Percentiles rank a stretch among this genome's conserved stretches.
Evolutionary conservation across 2,888 invertebrate genomes (phyloP).

Genomic region (Schizaphis graminum): DNA sequence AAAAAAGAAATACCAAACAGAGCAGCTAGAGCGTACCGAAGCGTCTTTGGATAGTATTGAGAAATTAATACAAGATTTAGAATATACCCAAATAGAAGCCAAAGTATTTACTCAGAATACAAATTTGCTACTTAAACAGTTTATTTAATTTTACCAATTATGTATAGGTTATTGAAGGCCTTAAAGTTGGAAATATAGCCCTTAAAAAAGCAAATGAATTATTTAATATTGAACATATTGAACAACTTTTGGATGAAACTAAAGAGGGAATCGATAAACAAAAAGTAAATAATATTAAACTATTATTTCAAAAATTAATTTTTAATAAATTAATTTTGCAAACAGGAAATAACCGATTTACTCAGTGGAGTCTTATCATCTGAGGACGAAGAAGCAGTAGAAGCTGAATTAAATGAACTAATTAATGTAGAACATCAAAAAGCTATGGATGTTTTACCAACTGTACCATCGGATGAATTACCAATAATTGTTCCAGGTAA

Average conservation of each 20-base stretch:
- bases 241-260: constrained; percentile 96
- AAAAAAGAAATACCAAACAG: constrained; percentile 96
- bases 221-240: constrained; percentile 93
- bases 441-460: constrained; percentile 49
- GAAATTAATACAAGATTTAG: constrained; percentile 88
- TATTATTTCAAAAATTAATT: not conserved
- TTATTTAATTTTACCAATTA: not conserved
- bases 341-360: constrained; percentile 85
- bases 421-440: constrained; percentile 72
- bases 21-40: constrained; percentile 87
- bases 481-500: constrained; percentile 34
- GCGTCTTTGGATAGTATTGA: constrained; percentile 92
- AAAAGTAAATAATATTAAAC: constrained; percentile 72
- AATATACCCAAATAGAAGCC: constrained; percentile 93
- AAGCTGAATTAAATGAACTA: constrained; percentile 88
- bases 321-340: constrained; percentile 64
- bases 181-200: constrained; percentile 92
- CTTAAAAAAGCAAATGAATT: constrained; percentile 92
- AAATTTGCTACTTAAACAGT: not conserved
- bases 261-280: constrained; percentile 95
- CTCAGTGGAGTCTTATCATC: constrained; percentile 84
- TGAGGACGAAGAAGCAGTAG: constrained; percentile 90
- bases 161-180: constrained; percentile 83
- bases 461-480: constrained; percentile 49
- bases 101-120: constrained; percentile 71